Percentiles rank a stretch among this genome's conserved stretches.
Conservation (phyloP, 2,797 vertebrate genomes). For the Ctenochaetus hawaiiensis region DNA sequence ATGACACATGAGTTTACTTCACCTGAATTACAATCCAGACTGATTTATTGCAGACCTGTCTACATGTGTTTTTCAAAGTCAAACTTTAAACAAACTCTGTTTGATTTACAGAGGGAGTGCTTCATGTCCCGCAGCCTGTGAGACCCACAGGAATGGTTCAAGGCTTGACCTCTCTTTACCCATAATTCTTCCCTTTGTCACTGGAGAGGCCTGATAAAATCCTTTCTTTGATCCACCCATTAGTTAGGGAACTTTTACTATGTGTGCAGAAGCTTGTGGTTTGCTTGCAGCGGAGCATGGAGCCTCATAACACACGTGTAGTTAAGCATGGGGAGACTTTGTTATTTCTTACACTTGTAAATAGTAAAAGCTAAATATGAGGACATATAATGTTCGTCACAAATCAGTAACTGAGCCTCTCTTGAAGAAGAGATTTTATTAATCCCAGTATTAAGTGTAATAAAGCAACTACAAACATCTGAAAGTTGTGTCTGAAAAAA, state of each 20-base stretch:
- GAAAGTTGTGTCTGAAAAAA: background rate
- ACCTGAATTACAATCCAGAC: background rate
- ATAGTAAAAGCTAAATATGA: background rate
- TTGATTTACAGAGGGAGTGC: background rate
- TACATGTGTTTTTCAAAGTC: background rate
- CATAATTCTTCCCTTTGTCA: constrained; percentile 60
- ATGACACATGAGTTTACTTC: background rate
- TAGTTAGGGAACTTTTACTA: constrained; percentile 51
- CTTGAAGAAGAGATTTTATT: background rate
- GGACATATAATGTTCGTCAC: background rate
- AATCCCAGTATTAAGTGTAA: background rate
- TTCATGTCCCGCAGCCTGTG: constrained; percentile 11
- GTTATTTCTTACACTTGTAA: background rate
- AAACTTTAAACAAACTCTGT: background rate
- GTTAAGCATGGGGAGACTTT: background rate
- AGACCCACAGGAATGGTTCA: constrained; percentile 27
- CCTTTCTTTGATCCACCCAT: constrained; percentile 82
- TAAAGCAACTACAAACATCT: background rate
- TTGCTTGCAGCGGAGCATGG: constrained; percentile 9
- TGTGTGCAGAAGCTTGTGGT: constrained; percentile 47
- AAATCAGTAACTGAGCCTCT: too few species aligned
- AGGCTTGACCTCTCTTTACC: constrained; percentile 44
- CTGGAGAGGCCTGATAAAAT: constrained; percentile 81
- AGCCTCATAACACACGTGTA: background rate
- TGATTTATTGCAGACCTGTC: background rate